Conservation (phyloP, 2,797 vertebrate species). For the Parauchenoglanis ngamensis region DNA sequence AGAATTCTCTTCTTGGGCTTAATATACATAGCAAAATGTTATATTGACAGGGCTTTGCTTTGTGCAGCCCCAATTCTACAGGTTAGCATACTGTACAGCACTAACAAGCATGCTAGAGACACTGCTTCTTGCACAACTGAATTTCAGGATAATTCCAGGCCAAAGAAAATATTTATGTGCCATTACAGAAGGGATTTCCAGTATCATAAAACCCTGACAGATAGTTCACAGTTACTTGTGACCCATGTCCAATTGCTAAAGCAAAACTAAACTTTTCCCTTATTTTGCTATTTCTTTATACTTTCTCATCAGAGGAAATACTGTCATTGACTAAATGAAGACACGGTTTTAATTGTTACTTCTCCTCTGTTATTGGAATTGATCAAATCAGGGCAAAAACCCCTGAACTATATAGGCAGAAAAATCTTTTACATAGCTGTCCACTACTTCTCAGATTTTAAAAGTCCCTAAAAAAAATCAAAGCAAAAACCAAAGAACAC, state of each 20-base stretch:
- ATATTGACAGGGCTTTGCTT: background rate
- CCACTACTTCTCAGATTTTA: background rate
- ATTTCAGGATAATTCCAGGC: constrained; percentile 47
- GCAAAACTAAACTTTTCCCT: constrained; percentile 26
- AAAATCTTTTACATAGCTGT: background rate
- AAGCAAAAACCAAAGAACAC: background rate
- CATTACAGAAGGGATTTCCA: constrained; percentile 48
- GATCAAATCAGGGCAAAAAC: background rate
- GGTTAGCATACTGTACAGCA: background rate
- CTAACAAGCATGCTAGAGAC: background rate
- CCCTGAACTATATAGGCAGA: background rate
- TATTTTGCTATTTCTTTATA: constrained; percentile 34
- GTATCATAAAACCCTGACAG: constrained; percentile 45
- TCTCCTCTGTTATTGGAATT: background rate
- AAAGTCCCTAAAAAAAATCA: background rate
- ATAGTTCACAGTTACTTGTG: constrained; percentile 57
- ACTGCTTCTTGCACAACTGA: constrained; percentile 45
- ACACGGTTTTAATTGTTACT: background rate
- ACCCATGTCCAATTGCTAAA: constrained; percentile 48
- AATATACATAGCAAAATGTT: background rate
- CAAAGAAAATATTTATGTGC: constrained; percentile 63
- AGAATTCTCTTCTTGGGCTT: background rate
- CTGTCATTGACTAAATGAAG: background rate
- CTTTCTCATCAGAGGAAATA: constrained; percentile 11
- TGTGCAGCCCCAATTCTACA: background rate